phyloP scores from a whole-genome alignment of 2,797 vertebrate genomes.

The Microtus californicus region DNA sequence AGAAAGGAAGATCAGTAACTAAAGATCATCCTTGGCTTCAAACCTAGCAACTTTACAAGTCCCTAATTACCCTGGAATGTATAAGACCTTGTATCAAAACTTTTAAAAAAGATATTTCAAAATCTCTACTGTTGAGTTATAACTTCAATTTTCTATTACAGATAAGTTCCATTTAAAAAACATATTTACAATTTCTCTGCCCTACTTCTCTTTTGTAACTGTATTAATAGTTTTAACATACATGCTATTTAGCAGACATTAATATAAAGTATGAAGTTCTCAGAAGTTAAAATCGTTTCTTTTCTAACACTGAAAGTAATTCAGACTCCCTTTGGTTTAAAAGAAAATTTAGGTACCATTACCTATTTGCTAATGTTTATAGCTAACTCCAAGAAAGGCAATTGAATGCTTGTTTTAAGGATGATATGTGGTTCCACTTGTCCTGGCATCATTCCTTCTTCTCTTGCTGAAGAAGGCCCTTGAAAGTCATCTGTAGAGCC shows the following conservation, averaged over 20 bases:
- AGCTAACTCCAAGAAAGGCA: neutral
- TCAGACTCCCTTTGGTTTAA: conserved; percentile 30
- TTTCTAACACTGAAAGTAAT: conserved; percentile 31
- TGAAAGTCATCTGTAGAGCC: conserved; percentile 64
- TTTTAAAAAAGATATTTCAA: neutral
- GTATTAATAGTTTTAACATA: neutral
- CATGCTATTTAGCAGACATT: conserved; percentile 40
- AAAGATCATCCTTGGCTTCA: neutral
- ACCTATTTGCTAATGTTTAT: conserved; percentile 9
- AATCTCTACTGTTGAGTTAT: neutral
- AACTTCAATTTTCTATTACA: neutral
- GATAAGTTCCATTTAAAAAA: neutral
- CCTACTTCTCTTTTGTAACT: neutral
- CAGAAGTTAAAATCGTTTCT: conserved; percentile 32
- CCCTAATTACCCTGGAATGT: too few species aligned
- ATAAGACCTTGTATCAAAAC: neutral
- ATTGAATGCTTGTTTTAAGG: conserved; percentile 64
- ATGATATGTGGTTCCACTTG: conserved; percentile 66
- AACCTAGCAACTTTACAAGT: neutral
- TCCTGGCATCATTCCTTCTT: conserved; percentile 64
- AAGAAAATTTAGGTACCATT: neutral
- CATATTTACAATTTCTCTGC: neutral
- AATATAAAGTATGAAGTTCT: conserved; percentile 12
- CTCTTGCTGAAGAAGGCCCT: conserved; percentile 64
- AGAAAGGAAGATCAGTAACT: too few species aligned